These are phyloP conservation scores for Drosophila niveifrons DNA, from an alignment of 2,888 invertebrate species.

Conservation along the genomic window DNA sequence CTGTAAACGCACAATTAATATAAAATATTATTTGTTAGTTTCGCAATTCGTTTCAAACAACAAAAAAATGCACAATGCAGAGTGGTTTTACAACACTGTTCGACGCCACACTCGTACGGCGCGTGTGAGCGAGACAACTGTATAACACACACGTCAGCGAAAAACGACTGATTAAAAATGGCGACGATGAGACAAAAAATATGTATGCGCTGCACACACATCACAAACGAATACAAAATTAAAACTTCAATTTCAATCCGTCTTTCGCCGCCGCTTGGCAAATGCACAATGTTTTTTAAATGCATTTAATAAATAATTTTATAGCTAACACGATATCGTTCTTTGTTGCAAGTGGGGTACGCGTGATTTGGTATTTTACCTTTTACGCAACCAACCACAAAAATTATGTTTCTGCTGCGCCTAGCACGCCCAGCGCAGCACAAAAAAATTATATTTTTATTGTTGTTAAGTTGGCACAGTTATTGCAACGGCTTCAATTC, in stretches of 20 bases:
- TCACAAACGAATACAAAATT: slow-evolving; percentile 52
- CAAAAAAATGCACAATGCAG: slow-evolving; percentile 49
- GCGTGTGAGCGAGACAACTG: slow-evolving; percentile 47
- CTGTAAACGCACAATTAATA: slow-evolving; percentile 36
- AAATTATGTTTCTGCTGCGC: slow-evolving; percentile 48
- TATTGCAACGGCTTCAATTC: slow-evolving; percentile 18
- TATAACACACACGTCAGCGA: slow-evolving; percentile 60
- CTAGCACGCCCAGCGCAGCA: slow-evolving; percentile 57
- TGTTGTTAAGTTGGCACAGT: slow-evolving; percentile 25
- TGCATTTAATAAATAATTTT: background rate
- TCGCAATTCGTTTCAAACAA: slow-evolving; percentile 26
- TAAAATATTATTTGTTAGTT: slow-evolving; percentile 11
- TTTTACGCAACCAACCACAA: slow-evolving; percentile 75
- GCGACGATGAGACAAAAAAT: slow-evolving; percentile 73
- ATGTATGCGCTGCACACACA: slow-evolving; percentile 64
- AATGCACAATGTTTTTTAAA: background rate
- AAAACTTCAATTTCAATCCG: slow-evolving; percentile 34
- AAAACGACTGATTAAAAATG: slow-evolving; percentile 77
- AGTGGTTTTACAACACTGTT: slow-evolving; percentile 53
- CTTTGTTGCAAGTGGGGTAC: background rate
- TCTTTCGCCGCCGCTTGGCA: slow-evolving; percentile 14
- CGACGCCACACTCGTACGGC: slow-evolving; percentile 35
- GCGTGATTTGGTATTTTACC: slow-evolving; percentile 58
- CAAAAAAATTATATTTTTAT: slow-evolving; percentile 30
- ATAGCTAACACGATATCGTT: background rate